Percentiles rank a stretch among this genome's conserved stretches.
These are phyloP conservation scores for Euplagia quadripunctaria DNA, from an alignment of 2,888 invertebrate species.

Conservation along the genomic window DNA sequence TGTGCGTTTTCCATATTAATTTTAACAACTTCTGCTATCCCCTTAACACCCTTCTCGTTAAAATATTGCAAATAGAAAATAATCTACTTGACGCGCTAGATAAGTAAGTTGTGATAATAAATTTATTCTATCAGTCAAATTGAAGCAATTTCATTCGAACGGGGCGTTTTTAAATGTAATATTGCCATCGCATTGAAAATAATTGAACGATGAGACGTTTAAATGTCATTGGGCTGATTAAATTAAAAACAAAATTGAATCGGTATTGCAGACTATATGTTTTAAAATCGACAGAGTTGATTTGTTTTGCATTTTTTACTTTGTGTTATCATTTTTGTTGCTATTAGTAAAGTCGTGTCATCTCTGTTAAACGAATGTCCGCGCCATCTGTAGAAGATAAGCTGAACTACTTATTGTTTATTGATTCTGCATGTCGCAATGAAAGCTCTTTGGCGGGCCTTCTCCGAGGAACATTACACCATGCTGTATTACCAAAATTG, in stretches of 20 bases:
- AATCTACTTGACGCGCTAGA: too few relatives aligned
- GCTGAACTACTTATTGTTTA: too few relatives aligned
- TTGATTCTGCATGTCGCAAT: too few relatives aligned
- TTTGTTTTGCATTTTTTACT: too few relatives aligned
- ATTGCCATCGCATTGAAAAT: not conserved
- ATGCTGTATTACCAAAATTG: too few relatives aligned
- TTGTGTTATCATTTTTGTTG: too few relatives aligned
- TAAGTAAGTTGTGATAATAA: too few relatives aligned
- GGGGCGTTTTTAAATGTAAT: not conserved
- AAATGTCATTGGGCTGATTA: not conserved
- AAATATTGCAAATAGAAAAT: not conserved
- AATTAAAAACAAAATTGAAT: not conserved
- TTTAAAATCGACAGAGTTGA: not conserved
- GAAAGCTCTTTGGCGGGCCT: too few relatives aligned
- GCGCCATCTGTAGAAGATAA: too few relatives aligned
- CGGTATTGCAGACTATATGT: not conserved
- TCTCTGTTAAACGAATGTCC: too few relatives aligned
- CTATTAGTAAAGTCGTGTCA: too few relatives aligned
- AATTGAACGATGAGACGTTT: conserved; percentile 9
- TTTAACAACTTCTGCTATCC: not conserved
- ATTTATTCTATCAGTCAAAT: not conserved
- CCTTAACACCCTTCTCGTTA: not conserved
- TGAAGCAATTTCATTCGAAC: not conserved
- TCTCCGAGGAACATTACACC: too few relatives aligned
- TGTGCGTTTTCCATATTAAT: not conserved